Percentiles rank a stretch among this genome's conserved stretches.
These are phyloP conservation scores for Agapornis roseicollis DNA, from an alignment of 2,113 vertebrate species.

Conservation along the genomic window DNA sequence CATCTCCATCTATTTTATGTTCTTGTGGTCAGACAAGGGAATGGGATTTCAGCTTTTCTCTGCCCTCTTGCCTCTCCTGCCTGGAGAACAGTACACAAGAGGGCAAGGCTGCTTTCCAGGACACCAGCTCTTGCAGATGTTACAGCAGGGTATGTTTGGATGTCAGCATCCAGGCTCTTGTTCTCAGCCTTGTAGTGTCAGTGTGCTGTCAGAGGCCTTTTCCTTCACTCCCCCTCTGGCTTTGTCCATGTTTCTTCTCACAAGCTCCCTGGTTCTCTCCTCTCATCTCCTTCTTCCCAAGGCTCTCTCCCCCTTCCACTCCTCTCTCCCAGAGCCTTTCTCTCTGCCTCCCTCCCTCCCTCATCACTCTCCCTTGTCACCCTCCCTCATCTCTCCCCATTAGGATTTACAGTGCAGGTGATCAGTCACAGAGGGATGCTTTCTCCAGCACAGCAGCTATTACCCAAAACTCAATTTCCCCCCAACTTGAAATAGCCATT, in stretches of 20 bases:
- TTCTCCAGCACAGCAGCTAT: conserved; percentile 60
- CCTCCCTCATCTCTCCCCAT: conserved; percentile 41
- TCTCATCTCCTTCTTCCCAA: not conserved
- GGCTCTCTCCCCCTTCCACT: not conserved
- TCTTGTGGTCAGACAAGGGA: not conserved
- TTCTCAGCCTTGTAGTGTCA: not conserved
- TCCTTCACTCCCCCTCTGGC: not conserved
- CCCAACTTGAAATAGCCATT: conserved; percentile 44
- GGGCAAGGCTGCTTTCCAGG: not conserved
- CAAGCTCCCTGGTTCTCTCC: not conserved
- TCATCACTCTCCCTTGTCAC: conserved; percentile 42
- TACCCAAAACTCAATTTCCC: conserved; percentile 69
- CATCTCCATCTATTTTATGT: not conserved
- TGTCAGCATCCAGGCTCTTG: not conserved
- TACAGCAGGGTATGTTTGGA: not conserved
- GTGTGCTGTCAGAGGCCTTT: not conserved
- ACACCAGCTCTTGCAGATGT: not conserved
- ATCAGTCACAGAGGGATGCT: conserved; percentile 62
- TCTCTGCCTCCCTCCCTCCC: not conserved
- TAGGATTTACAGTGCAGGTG: conserved; percentile 50
- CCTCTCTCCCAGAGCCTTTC: not conserved
- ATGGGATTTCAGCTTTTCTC: not conserved
- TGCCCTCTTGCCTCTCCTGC: not conserved
- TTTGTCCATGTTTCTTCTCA: not conserved
- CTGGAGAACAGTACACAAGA: not conserved